Conservation (phyloP, 1,140 invertebrate species). For the Drosophila auraria region DNA sequence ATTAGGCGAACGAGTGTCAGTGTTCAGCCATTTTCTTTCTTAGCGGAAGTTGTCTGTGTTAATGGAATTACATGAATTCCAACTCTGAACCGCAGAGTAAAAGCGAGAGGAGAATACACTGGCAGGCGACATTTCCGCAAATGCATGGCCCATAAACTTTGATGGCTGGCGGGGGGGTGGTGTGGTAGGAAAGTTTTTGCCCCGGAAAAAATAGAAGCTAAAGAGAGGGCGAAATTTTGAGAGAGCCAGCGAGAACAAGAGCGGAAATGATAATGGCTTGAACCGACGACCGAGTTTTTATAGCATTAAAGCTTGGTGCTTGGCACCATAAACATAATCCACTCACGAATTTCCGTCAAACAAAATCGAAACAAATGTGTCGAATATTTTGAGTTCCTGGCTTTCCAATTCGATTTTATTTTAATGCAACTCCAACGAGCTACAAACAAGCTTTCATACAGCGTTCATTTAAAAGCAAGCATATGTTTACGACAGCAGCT, state of each 20-base stretch:
- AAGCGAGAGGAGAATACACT: constrained; percentile 32
- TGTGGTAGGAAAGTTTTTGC: constrained; percentile 42
- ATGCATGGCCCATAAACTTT: constrained; percentile 61
- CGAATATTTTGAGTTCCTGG: constrained; percentile 22
- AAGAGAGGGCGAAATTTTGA: background rate
- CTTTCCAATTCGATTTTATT: constrained; percentile 44
- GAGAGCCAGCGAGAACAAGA: background rate
- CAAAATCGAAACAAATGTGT: constrained; percentile 40
- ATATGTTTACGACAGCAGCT: constrained; percentile 12
- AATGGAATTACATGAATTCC: constrained; percentile 81
- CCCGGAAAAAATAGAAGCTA: constrained; percentile 1
- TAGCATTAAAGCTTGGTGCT: constrained; percentile 25
- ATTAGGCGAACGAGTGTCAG: constrained; percentile 64
- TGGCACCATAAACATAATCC: constrained; percentile 48
- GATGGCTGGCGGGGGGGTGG: background rate
- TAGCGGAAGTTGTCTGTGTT: constrained; percentile 77
- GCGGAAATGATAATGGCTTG: constrained; percentile 60
- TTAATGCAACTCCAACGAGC: constrained; percentile 39
- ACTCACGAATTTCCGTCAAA: constrained; percentile 38
- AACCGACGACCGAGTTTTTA: constrained; percentile 31
- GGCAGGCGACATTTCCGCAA: constrained; percentile 68
- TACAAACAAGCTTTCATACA: constrained; percentile 15
- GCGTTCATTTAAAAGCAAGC: constrained; percentile 1
- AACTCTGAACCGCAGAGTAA: constrained; percentile 71
- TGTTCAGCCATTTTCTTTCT: constrained; percentile 66